Evolutionary conservation across 1,140 invertebrate species (phyloP).

Genomic region (Liolophura sinensis): DNA sequence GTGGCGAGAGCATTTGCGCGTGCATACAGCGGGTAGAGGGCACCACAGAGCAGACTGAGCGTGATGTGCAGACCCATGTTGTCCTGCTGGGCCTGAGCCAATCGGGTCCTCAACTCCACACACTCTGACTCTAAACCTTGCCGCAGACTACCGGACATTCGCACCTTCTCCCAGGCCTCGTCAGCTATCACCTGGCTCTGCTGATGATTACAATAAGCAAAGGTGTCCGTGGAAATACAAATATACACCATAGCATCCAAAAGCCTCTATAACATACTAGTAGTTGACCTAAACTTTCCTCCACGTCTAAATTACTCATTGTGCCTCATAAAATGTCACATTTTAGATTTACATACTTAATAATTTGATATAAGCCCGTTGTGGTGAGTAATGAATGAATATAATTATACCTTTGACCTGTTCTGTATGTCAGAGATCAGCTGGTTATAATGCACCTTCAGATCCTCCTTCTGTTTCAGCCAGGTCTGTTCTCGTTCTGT

Average conservation of each 20-base stretch:
- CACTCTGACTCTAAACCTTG: slow-evolving; percentile 50
- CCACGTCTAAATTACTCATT: not conserved
- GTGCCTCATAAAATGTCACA: slow-evolving; percentile 24
- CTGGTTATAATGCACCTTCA: slow-evolving; percentile 51
- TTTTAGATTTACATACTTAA: slow-evolving; percentile 52
- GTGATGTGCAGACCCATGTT: slow-evolving; percentile 35
- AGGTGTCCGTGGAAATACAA: not conserved
- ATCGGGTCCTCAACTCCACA: slow-evolving; percentile 31
- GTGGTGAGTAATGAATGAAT: too few relatives aligned
- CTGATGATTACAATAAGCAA: slow-evolving; percentile 23
- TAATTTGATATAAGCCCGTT: not conserved
- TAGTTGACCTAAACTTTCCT: not conserved
- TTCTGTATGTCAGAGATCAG: slow-evolving; percentile 45
- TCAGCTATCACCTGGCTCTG: slow-evolving; percentile 52
- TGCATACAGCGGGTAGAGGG: slow-evolving; percentile 46
- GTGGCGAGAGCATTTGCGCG: slow-evolving; percentile 34
- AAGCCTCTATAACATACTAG: not conserved
- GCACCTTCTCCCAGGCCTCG: slow-evolving; percentile 54
- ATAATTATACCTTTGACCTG: slow-evolving; percentile 47
- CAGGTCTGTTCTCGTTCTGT: slow-evolving; percentile 45
- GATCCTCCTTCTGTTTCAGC: slow-evolving; percentile 52
- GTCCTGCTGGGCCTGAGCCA: slow-evolving; percentile 34
- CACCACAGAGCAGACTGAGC: slow-evolving; percentile 49
- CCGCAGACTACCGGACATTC: slow-evolving; percentile 43
- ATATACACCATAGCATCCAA: not conserved